phyloP scores from a whole-genome alignment of 1,140 invertebrate genomes.

The Radopholus similis region DNA sequence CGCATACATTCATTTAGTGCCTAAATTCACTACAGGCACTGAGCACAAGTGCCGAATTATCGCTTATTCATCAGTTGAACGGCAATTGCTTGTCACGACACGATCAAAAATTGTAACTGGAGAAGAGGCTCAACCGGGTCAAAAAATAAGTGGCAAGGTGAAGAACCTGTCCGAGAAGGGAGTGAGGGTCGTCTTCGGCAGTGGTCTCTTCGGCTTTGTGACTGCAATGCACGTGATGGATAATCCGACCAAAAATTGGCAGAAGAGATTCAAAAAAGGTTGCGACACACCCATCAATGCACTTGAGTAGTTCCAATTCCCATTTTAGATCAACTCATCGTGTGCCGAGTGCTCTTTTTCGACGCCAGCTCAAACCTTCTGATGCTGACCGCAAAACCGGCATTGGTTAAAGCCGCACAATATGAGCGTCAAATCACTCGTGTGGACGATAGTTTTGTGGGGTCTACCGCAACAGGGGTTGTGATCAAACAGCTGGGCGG shows the following conservation, averaged over 20 bases:
- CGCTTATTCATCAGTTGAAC: slow-evolving; percentile 41
- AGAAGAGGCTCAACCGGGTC: slow-evolving; percentile 37
- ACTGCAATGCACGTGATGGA: slow-evolving; percentile 34
- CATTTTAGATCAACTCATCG: slow-evolving; percentile 42
- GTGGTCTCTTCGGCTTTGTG: slow-evolving; percentile 40
- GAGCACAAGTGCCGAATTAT: slow-evolving; percentile 44
- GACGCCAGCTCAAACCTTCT: slow-evolving; percentile 24
- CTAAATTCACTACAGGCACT: slow-evolving; percentile 41
- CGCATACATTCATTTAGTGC: slow-evolving; percentile 26
- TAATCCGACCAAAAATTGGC: slow-evolving; percentile 24
- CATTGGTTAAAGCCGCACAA: slow-evolving; percentile 25
- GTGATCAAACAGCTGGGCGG: slow-evolving; percentile 19
- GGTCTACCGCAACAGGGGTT: slow-evolving; percentile 12
- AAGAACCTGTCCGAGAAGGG: slow-evolving; percentile 30
- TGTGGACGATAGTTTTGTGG: slow-evolving; percentile 11
- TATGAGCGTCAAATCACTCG: slow-evolving; percentile 16
- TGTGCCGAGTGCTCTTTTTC: slow-evolving; percentile 45
- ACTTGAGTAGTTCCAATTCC: too few species aligned
- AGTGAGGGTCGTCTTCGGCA: slow-evolving; percentile 32
- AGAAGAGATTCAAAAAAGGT: slow-evolving; percentile 43
- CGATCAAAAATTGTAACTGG: slow-evolving; percentile 38
- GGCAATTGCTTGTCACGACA: slow-evolving; percentile 45
- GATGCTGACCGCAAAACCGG: slow-evolving; percentile 44
- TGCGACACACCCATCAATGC: too few species aligned
- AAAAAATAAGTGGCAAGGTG: slow-evolving; percentile 30